These are phyloP conservation scores for Hydrophis major DNA, from an alignment of 2,797 vertebrate genomes.

Conservation along the genomic window DNA sequence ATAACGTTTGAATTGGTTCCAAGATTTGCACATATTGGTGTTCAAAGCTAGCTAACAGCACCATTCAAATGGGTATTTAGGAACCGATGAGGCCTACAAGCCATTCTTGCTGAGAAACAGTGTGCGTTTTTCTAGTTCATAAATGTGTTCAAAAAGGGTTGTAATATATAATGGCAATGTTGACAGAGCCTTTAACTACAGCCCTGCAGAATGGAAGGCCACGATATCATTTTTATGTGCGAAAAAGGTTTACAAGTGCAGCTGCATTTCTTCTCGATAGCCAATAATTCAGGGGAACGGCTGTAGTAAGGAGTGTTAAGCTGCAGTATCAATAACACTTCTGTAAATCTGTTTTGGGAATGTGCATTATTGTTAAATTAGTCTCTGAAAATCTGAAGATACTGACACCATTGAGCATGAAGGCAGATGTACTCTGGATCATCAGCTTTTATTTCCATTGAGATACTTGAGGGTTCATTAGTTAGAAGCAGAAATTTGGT, in stretches of 20 bases:
- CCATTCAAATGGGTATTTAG: constrained; percentile 64
- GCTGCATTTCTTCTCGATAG: constrained; percentile 54
- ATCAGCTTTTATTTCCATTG: constrained; percentile 63
- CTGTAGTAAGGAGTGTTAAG: constrained; percentile 59
- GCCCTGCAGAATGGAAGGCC: constrained; percentile 37
- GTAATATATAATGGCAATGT: constrained; percentile 61
- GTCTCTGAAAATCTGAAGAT: constrained; percentile 60
- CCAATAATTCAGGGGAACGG: constrained; percentile 53
- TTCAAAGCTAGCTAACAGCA: constrained; percentile 51
- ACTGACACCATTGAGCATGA: constrained; percentile 61
- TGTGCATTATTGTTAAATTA: constrained; percentile 61
- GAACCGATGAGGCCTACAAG: constrained; percentile 61
- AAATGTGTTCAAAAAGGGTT: constrained; percentile 60
- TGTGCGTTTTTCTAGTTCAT: constrained; percentile 56
- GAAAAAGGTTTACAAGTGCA: constrained; percentile 60
- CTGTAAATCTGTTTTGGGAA: constrained; percentile 62
- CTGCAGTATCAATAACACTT: constrained; percentile 60
- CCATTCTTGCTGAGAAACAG: constrained; percentile 57
- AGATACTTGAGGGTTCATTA: constrained; percentile 63
- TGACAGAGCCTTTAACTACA: constrained; percentile 59
- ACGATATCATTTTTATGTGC: constrained; percentile 52
- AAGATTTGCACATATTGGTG: constrained; percentile 25
- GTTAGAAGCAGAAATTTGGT: constrained; percentile 56
- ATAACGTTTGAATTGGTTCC: constrained; percentile 21
- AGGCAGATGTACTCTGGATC: constrained; percentile 66